Evolutionary conservation across 2,888 invertebrate genomes (phyloP).

Genomic region (Leucoma salicis): DNA sequence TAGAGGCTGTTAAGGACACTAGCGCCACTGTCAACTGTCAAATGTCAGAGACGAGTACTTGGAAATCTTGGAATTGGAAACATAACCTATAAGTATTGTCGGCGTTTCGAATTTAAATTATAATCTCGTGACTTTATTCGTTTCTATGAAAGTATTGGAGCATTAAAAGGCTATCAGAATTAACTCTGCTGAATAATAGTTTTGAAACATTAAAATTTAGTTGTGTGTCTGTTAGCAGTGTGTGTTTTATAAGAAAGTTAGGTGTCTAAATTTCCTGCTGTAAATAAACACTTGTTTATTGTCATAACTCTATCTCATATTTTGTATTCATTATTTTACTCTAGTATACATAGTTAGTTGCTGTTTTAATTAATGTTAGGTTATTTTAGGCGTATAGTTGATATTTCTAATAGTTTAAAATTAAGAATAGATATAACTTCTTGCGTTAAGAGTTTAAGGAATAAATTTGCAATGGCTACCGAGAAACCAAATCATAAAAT

Average conservation of each 20-base stretch:
- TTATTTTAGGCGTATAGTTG: conserved; percentile 29
- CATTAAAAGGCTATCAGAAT: too few relatives aligned
- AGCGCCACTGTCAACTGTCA: too few relatives aligned
- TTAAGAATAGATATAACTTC: conserved; percentile 8
- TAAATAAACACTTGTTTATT: conserved; percentile 28
- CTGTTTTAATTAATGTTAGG: conserved; percentile 34
- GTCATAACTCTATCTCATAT: conserved; percentile 2
- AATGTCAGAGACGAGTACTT: too few relatives aligned
- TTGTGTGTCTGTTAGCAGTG: neutral
- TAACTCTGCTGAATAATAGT: too few relatives aligned
- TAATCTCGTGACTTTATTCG: too few relatives aligned
- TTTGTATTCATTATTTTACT: neutral
- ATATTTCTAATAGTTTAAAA: conserved; percentile 20
- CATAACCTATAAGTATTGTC: too few relatives aligned
- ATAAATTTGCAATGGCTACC: conserved; percentile 44
- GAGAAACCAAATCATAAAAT: conserved; percentile 38
- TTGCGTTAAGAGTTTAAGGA: conserved; percentile 9
- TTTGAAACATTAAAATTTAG: too few relatives aligned
- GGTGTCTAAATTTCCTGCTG: conserved; percentile 9
- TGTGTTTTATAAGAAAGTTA: conserved; percentile 17
- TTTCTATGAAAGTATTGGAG: too few relatives aligned
- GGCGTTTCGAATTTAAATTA: too few relatives aligned
- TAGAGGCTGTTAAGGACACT: too few relatives aligned
- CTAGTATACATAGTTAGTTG: neutral
- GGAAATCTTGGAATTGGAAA: too few relatives aligned